Evolutionary conservation across 2,797 vertebrate species (phyloP).

Genomic region (Phrynocephalus forsythii): DNA sequence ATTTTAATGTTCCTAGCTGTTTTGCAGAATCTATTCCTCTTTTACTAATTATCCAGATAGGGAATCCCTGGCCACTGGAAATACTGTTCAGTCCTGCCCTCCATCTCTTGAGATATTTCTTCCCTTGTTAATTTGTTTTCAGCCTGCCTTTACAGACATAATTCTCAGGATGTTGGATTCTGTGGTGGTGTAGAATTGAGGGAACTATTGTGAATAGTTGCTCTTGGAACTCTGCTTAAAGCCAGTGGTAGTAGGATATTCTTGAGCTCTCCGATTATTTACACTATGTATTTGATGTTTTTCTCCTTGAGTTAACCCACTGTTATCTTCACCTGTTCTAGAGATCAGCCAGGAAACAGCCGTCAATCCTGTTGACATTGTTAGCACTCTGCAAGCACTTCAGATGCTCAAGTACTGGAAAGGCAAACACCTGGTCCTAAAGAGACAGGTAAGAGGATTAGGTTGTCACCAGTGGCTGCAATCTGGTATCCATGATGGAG

Average conservation of each 20-base stretch:
- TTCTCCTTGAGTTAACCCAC: background rate
- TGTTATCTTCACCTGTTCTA: constrained; percentile 71
- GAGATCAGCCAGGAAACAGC: constrained; percentile 99
- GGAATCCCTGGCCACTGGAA: background rate
- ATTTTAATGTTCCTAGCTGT: no score
- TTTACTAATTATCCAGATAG: background rate
- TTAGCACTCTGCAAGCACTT: constrained; percentile 97
- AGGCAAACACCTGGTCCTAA: constrained; percentile 96
- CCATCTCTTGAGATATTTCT: background rate
- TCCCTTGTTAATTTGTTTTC: background rate
- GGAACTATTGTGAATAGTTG: background rate
- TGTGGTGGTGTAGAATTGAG: background rate
- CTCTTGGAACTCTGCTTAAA: background rate
- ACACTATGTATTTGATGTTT: background rate
- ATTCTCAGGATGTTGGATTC: background rate
- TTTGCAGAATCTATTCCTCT: background rate
- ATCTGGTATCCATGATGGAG: background rate
- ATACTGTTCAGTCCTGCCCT: background rate
- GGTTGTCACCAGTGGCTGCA: background rate
- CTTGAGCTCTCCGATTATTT: no score
- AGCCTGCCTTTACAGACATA: background rate
- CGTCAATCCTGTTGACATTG: constrained; percentile 98
- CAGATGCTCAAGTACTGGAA: constrained; percentile 99
- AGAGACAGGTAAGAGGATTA: constrained; percentile 95
- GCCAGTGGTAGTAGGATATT: background rate